A percentile compares a stretch with the other conserved stretches of the same genome.
phyloP scores from a whole-genome alignment of 2,888 invertebrate species.

The Galeopsomyia nigrocyanea region DNA sequence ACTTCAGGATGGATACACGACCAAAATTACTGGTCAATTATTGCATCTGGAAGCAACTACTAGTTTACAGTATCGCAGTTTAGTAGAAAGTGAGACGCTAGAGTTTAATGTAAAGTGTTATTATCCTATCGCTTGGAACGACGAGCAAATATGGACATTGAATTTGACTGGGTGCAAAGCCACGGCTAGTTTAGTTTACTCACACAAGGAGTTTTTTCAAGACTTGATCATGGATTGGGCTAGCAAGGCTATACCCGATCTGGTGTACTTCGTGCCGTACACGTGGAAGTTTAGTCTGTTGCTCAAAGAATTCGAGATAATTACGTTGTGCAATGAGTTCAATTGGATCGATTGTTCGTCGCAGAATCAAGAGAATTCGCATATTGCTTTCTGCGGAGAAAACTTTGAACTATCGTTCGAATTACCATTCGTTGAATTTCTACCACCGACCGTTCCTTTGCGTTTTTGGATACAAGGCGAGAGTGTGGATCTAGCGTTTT shows the following conservation, averaged over 20 bases:
- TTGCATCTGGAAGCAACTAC: slow-evolving; percentile 96
- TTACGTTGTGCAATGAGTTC: slow-evolving; percentile 94
- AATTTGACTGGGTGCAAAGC: slow-evolving; percentile 95
- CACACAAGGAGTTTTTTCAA: slow-evolving; percentile 94
- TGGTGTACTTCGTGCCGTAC: slow-evolving; percentile 95
- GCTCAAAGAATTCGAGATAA: slow-evolving; percentile 94
- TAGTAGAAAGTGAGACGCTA: slow-evolving; percentile 94
- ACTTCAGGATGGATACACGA: slow-evolving; percentile 87
- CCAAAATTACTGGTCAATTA: slow-evolving; percentile 93
- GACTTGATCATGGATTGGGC: slow-evolving; percentile 98
- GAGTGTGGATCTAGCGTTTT: slow-evolving; percentile 90
- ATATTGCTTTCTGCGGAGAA: slow-evolving; percentile 94
- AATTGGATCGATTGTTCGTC: slow-evolving; percentile 99
- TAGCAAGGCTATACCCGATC: slow-evolving; percentile 91
- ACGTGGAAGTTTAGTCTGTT: slow-evolving; percentile 94
- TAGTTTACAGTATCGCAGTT: slow-evolving; percentile 91
- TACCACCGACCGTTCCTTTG: slow-evolving; percentile 89
- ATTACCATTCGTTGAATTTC: slow-evolving; percentile 93
- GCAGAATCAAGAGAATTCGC: slow-evolving; percentile 94
- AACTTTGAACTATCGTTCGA: slow-evolving; percentile 93
- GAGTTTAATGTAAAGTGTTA: slow-evolving; percentile 90
- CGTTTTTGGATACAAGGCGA: slow-evolving; percentile 97
- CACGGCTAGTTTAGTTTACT: slow-evolving; percentile 91
- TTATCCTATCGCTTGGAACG: slow-evolving; percentile 96
- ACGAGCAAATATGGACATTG: slow-evolving; percentile 94